phyloP scores from a whole-genome alignment of 2,113 vertebrate genomes.

The Riparia riparia region DNA sequence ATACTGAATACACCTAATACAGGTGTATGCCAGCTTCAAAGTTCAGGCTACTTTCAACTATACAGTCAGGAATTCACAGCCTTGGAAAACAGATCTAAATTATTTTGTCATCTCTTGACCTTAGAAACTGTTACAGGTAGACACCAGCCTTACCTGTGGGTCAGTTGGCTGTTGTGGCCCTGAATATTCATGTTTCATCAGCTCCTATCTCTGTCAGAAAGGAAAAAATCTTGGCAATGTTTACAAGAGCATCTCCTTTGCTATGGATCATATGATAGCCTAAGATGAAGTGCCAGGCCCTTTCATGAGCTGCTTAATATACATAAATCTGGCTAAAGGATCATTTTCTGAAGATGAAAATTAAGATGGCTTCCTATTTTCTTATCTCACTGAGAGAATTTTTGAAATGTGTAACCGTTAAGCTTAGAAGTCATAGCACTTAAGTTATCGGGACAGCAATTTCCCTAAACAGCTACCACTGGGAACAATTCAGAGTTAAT shows the following conservation, averaged over 20 bases:
- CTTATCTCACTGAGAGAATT: neutral
- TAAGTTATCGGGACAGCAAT: neutral
- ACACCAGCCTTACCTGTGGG: neutral
- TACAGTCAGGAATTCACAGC: neutral
- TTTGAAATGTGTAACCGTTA: neutral
- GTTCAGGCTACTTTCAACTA: neutral
- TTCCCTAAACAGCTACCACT: neutral
- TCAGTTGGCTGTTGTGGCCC: neutral
- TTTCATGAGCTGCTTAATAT: neutral
- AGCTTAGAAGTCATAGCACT: neutral
- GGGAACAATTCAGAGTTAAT: neutral
- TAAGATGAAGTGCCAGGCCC: neutral
- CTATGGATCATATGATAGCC: neutral
- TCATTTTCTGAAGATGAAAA: neutral
- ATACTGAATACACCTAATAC: neutral
- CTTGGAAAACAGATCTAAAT: neutral
- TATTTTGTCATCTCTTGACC: neutral
- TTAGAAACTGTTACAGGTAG: neutral
- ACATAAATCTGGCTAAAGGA: neutral
- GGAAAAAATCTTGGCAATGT: neutral
- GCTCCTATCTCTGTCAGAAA: neutral
- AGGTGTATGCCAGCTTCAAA: neutral
- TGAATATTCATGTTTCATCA: neutral
- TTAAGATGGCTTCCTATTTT: neutral
- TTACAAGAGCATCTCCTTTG: neutral